These are phyloP conservation scores for Athripsodes cinereus DNA, from an alignment of 2,888 invertebrate genomes.

Conservation along the genomic window DNA sequence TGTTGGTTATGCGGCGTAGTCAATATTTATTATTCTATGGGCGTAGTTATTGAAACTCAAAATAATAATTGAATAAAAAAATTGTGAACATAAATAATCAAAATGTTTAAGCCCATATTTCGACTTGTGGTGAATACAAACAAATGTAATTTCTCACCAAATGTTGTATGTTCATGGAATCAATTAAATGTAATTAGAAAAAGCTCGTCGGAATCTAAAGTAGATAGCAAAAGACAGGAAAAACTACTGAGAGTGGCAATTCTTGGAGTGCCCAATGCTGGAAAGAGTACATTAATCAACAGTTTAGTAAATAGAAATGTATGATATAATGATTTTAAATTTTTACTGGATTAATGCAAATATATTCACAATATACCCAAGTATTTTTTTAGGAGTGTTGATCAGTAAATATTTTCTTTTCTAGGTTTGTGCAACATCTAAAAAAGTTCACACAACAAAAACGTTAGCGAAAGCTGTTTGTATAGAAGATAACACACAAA, in stretches of 20 bases:
- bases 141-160: too few species aligned
- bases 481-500: constrained; percentile 71
- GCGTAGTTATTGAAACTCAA: too few species aligned
- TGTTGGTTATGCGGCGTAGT: too few species aligned
- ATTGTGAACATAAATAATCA: too few species aligned
- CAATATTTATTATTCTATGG: too few species aligned
- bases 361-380: too few species aligned
- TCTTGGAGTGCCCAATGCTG: constrained; percentile 90
- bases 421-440: constrained; percentile 85
- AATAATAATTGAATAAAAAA: too few species aligned
- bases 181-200: background rate
- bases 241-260: constrained; percentile 70
- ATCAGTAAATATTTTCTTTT: constrained; percentile 11
- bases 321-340: background rate
- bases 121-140: too few species aligned
- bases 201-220: constrained; percentile 3
- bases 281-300: constrained; percentile 94
- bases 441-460: constrained; percentile 88
- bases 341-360: background rate
- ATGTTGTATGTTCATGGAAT: too few species aligned
- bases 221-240: constrained; percentile 12
- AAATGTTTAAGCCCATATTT: too few species aligned
- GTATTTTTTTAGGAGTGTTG: too few species aligned
- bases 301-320: constrained; percentile 74
- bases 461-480: constrained; percentile 66